Base-by-base conservation (phyloP, 2,888 invertebrate genomes). In the Diadromus collaris region DNA sequence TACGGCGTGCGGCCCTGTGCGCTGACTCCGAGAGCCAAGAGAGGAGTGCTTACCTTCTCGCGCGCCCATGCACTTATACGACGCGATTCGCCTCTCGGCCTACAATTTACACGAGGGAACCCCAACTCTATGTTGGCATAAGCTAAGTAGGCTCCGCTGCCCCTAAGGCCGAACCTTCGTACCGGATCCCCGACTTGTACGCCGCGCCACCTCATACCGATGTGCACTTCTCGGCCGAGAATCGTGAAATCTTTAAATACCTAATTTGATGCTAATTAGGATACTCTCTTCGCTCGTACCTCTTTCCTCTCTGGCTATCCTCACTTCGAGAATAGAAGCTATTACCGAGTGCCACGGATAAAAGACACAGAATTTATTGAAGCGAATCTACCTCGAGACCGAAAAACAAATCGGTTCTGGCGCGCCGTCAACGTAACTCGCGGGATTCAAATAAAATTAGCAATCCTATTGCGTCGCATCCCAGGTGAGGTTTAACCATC, bases 211-310 rank as follows among this genome's bases (percentile, higher is more conserved):
- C 71, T 51, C 51, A 41, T 71, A 48, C 34, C 48, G 46, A 69
- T 19, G 21, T 44, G 32, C 64, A 38, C 38, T 16, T 54, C 41
- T 41, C 38, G 38, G 10, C 27, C 46, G 41, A 51, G 64, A 81
- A 86, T 41, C 85, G 85, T 86, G 84, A 87, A 88, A 88, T 89
- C 85, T 84, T 87, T 83, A 85, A 86, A 86, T 88, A 88, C 85
- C 87, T 87, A 88, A 88, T 88, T 89, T 86, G 85, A 88, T 87
- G 88, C 87, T 89, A 88, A 89, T 89, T 87, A 86, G 74, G 27
- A 81, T 78, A 78, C 61, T 67, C 73, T 64, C 73, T 44, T 56
- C 32, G 75, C 72, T 51, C 64, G 58, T 54, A 71, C 63, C 34
- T 67, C 41, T 78, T 61, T 46, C 21, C 48, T 76, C 60, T 27